Evolutionary conservation across 2,888 invertebrate genomes (phyloP).

Genomic region (Eurois occulta): DNA sequence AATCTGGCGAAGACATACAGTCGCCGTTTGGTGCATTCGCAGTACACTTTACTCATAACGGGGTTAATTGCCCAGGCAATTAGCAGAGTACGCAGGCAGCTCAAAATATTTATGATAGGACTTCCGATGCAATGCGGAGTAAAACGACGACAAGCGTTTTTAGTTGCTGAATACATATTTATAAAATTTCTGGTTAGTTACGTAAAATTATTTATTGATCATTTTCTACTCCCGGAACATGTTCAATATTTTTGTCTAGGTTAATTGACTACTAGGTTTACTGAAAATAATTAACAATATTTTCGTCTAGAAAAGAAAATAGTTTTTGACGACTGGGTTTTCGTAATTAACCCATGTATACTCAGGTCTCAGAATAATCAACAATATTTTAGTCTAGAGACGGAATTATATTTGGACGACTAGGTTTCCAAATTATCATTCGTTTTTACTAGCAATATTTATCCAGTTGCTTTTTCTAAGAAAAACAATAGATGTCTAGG

Average conservation of each 20-base stretch:
- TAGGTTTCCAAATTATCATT: constrained; percentile 2
- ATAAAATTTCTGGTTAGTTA: neutral
- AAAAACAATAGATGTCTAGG: constrained; percentile 8
- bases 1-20: constrained; percentile 65
- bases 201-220: neutral
- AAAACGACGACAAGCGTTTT: constrained; percentile 34
- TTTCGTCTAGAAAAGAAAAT: neutral
- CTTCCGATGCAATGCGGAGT: constrained; percentile 57
- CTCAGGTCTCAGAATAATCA: neutral
- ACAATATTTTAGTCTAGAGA: constrained; percentile 1
- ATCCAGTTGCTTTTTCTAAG: neutral
- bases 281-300: neutral
- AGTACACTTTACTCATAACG: constrained; percentile 69
- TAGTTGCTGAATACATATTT: constrained; percentile 20
- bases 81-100: constrained; percentile 74
- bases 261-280: neutral
- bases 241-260: neutral
- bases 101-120: constrained; percentile 74
- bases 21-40: constrained; percentile 71
- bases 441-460: neutral
- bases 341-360: neutral
- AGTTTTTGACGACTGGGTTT: neutral
- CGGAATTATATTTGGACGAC: neutral
- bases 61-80: constrained; percentile 82
- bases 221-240: neutral